Evolutionary conservation across 2,113 vertebrate genomes (phyloP).

Genomic region (Vidua chalybeata): DNA sequence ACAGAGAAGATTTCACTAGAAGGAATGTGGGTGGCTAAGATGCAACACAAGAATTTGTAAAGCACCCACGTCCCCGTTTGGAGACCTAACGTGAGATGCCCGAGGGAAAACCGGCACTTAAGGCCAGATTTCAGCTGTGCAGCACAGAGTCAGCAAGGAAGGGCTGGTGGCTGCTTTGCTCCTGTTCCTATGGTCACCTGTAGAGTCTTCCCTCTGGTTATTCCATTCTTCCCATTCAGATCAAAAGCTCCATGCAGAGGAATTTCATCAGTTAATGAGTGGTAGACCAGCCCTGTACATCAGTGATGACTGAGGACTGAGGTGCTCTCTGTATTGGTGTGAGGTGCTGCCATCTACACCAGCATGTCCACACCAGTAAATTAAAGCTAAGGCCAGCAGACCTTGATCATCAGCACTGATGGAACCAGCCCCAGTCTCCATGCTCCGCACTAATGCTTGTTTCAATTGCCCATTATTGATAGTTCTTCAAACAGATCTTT

Average conservation of each 20-base stretch:
- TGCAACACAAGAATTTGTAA: not conserved
- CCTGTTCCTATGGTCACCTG: not conserved
- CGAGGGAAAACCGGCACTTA: accelerated
- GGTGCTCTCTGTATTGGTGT: not conserved
- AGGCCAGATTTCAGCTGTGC: not conserved
- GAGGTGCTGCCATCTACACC: not conserved
- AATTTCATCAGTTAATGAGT: accelerated
- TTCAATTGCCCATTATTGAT: not conserved
- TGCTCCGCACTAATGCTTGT: not conserved
- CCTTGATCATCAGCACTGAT: not conserved
- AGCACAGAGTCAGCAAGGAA: not conserved
- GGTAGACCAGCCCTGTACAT: accelerated
- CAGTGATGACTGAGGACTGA: no score
- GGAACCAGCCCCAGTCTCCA: not conserved
- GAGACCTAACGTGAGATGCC: not conserved
- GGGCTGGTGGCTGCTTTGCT: not conserved
- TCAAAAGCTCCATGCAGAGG: not conserved
- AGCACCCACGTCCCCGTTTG: accelerated
- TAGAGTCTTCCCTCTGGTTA: not conserved
- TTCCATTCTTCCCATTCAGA: not conserved
- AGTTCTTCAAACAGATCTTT: not conserved
- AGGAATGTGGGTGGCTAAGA: not conserved
- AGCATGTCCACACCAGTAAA: not conserved
- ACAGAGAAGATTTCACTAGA: not conserved
- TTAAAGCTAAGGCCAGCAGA: not conserved